Evolutionary conservation across 2,113 vertebrate species (phyloP).

Genomic region (Ictalurus punctatus): DNA sequence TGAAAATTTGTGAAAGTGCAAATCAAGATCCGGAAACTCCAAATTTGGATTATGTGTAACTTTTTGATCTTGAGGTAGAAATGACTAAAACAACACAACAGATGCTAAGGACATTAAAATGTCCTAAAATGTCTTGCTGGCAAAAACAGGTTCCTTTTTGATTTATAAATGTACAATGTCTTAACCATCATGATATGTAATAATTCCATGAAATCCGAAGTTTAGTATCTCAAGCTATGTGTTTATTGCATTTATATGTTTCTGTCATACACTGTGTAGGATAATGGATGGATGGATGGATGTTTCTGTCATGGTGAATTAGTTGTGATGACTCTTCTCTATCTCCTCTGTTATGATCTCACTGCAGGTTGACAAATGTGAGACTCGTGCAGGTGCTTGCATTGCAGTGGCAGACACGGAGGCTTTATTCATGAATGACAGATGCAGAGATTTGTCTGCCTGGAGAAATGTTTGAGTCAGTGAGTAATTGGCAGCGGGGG

Average conservation of each 20-base stretch:
- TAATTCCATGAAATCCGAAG: background rate
- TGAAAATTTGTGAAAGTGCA: background rate
- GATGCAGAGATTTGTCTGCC: background rate
- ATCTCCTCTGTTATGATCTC: conserved; percentile 27
- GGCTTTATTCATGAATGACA: conserved; percentile 33
- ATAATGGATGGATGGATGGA: too few species aligned
- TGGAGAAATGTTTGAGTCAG: background rate
- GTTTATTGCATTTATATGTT: conserved; percentile 39
- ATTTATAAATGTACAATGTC: background rate
- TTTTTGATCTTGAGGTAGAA: background rate
- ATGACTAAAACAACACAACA: background rate
- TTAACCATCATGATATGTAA: background rate
- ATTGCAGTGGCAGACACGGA: conserved; percentile 36
- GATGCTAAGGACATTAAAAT: background rate
- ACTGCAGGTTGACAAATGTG: conserved; percentile 12
- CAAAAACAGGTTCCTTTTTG: background rate
- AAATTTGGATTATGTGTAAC: background rate
- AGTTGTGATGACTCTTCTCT: conserved; percentile 29
- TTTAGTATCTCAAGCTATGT: conserved; percentile 13
- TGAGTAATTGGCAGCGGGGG: background rate
- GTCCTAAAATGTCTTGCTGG: background rate
- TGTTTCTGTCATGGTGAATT: conserved; percentile 36
- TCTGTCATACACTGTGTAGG: background rate
- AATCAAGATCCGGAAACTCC: background rate
- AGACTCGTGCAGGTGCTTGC: conserved; percentile 31